A percentile compares a stretch with the other conserved stretches of the same genome.
Evolutionary conservation across 2,113 vertebrate genomes (phyloP).

Genomic region (Tachysurus vachellii): DNA sequence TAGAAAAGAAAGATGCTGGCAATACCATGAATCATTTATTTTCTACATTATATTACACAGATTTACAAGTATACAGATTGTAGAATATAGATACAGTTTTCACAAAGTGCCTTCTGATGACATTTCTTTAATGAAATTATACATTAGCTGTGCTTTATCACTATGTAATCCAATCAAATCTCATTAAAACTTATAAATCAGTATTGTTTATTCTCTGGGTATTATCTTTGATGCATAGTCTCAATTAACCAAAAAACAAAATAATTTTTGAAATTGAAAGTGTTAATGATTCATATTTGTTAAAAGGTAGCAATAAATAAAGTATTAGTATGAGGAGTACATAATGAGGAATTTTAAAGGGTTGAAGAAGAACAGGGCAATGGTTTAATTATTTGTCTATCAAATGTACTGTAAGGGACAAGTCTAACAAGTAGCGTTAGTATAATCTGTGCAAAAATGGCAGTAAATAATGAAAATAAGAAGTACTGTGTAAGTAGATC

Average conservation of each 20-base stretch:
- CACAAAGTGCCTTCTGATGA: background rate
- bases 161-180: background rate
- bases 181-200: background rate
- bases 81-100: background rate
- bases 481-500: background rate
- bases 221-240: background rate
- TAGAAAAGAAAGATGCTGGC: background rate
- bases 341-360: background rate
- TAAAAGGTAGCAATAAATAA: background rate
- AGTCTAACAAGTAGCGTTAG: background rate
- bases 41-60: background rate
- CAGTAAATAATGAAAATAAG: background rate
- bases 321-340: background rate
- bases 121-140: background rate
- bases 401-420: background rate
- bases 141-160: background rate
- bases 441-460: background rate
- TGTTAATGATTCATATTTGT: background rate
- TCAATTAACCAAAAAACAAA: background rate
- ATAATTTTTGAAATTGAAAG: background rate
- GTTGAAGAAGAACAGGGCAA: background rate
- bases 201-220: background rate
- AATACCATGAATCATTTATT: slow-evolving; percentile 26
- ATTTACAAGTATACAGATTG: background rate
- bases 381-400: slow-evolving; percentile 1